Evolutionary conservation across 23 tunicate genomes (phyloP), one percentile per base, ranked within the genome.

Genomic region (Ciona savignyi): DNA sequence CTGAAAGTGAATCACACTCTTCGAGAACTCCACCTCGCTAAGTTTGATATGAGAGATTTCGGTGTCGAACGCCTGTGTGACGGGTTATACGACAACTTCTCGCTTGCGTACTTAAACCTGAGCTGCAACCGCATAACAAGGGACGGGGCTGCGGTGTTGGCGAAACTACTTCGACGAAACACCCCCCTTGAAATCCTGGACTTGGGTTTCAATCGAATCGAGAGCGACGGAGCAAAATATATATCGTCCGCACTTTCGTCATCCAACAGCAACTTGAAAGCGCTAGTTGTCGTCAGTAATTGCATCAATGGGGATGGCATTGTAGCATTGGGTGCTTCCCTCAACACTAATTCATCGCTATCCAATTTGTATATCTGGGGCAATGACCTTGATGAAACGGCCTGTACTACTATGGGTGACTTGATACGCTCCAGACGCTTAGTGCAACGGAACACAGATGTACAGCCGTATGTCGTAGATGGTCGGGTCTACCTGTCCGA

Each of bases 351-450:
- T 60, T 21, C 76, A 23, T 56, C 86, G 4, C 83, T 91, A 23
- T 67, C 91, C 33, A 91, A 91, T 60, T 28, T 91, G 25, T 91
- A 91, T 42, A 80, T 91, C 65, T 91, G 97, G 97, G 97, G 97
- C 32, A 91, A 91, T 67, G 64, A 80, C 4, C 33, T 82, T 30
- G 86, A 91, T 34, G 75, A 84, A 56, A 29, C 30, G 1, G 91
- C 91, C 11, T 75, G 97, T 68, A 49, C 35, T 34, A 85, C 91
- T 19, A 48, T 91, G 30, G 80, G 86, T 3, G 72, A 70, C 6
- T 29, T 91, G 34, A 62, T 91, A 24, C 67, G 30, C 24, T 48
- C 48, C 32, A 80, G 75, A 60, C 64, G 97, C 61, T 31, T 91
- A 48, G 64, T 73, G 27, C 80, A 63, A 75, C 70, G 42, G 11